Conservation (phyloP, 2,797 vertebrate species). For the Poeciliopsis presidionis region DNA sequence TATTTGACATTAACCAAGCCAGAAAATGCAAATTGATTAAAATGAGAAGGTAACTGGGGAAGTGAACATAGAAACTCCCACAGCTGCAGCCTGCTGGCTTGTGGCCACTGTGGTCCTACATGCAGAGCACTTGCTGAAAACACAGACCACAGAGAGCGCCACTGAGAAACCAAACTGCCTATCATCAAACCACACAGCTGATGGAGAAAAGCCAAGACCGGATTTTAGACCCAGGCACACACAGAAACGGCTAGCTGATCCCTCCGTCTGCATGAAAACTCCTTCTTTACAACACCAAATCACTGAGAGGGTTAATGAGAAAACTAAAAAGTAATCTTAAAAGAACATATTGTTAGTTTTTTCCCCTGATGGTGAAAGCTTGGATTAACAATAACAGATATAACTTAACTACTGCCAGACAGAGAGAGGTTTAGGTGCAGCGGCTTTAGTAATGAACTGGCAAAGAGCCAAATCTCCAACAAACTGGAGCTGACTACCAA, state of each 20-base stretch:
- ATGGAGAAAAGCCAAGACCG: conserved; percentile 34
- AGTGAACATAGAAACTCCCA: conserved; percentile 19
- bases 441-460: conserved; percentile 65
- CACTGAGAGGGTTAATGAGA: background rate
- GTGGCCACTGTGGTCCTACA: conserved; percentile 47
- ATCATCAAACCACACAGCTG: conserved; percentile 56
- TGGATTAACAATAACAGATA: conserved; percentile 30
- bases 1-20: background rate
- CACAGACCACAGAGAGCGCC: conserved; percentile 56
- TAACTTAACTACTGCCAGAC: conserved; percentile 36
- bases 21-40: background rate
- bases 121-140: conserved; percentile 45
- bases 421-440: conserved; percentile 46
- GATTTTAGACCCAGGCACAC: conserved; percentile 25
- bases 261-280: conserved; percentile 27
- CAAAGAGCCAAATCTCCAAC: conserved; percentile 47
- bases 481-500: conserved; percentile 65
- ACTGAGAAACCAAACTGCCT: conserved; percentile 45
- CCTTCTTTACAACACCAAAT: conserved; percentile 25
- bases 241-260: conserved; percentile 8
- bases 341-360: conserved; percentile 14
- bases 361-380: conserved; percentile 21
- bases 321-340: background rate
- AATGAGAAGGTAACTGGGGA: conserved; percentile 24
- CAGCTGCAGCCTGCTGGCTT: conserved; percentile 41